These are phyloP conservation scores for Zootermopsis nevadensis DNA, from an alignment of 2,888 invertebrate genomes.

Conservation along the genomic window DNA sequence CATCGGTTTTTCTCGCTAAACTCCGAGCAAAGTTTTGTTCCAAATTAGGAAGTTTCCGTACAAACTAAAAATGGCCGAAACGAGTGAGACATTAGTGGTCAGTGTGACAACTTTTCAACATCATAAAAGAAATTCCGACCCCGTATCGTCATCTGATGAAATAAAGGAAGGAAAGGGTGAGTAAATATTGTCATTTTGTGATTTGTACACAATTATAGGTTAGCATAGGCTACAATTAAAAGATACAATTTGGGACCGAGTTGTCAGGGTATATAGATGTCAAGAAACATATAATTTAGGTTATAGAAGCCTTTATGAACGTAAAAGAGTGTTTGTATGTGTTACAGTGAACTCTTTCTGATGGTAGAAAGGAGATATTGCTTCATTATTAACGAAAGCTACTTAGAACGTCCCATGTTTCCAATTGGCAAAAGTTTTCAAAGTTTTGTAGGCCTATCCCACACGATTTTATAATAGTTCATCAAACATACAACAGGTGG, in stretches of 20 bases:
- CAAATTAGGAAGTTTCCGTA: slow-evolving; percentile 53
- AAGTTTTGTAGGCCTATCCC: slow-evolving; percentile 40
- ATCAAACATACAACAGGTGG: slow-evolving; percentile 28
- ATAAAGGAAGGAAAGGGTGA: slow-evolving; percentile 48
- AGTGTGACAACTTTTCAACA: slow-evolving; percentile 59
- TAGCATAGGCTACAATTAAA: background rate
- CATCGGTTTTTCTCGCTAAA: slow-evolving; percentile 43
- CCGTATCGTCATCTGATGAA: slow-evolving; percentile 42
- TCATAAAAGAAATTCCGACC: slow-evolving; percentile 48
- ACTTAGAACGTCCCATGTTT: background rate
- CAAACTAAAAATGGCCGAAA: slow-evolving; percentile 62
- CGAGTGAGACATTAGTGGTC: slow-evolving; percentile 61
- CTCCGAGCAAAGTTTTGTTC: slow-evolving; percentile 50
- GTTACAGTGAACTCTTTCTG: background rate
- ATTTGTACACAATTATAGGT: background rate
- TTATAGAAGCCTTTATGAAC: background rate
- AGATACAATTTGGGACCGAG: slow-evolving; percentile 28
- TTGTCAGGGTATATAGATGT: slow-evolving; percentile 28
- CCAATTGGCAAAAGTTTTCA: slow-evolving; percentile 30
- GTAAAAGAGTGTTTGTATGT: background rate
- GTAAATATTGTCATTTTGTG: slow-evolving; percentile 31
- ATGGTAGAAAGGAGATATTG: background rate
- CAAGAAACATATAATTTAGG: slow-evolving; percentile 25
- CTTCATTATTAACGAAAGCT: background rate
- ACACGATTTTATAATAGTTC: slow-evolving; percentile 40